Conservation (phyloP, 2,888 invertebrate genomes). For the Leucophora obtusa region DNA sequence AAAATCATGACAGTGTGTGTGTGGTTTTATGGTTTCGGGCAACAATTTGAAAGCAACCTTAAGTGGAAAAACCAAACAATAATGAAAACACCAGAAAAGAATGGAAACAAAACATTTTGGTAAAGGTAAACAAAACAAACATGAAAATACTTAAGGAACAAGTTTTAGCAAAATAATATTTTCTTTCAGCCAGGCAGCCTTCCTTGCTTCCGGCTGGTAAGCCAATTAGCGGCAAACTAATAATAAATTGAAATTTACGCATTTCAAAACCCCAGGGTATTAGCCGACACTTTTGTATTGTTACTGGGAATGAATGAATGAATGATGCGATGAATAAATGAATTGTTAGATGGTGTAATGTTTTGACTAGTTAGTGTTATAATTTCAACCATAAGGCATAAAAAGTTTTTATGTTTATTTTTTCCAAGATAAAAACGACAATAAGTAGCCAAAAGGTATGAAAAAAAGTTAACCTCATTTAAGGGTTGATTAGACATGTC, state of each 20-base stretch:
- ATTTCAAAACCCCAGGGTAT: conserved; percentile 66
- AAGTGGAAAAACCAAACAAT: conserved; percentile 22
- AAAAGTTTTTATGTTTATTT: conserved; percentile 30
- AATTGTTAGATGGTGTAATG: conserved; percentile 37
- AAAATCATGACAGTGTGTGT: conserved; percentile 1
- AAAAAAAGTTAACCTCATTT: conserved; percentile 73
- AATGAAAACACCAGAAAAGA: conserved; percentile 31
- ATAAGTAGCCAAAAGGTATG: conserved; percentile 57
- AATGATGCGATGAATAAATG: conserved; percentile 26
- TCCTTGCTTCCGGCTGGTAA: conserved; percentile 73
- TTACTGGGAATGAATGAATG: conserved; percentile 15
- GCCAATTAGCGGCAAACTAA: conserved; percentile 76
- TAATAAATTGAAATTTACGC: conserved; percentile 77
- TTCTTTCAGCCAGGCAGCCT: not conserved
- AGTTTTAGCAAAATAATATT: conserved; percentile 51
- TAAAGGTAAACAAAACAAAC: conserved; percentile 53
- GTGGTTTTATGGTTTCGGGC: conserved; percentile 61
- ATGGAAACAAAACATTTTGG: conserved; percentile 53
- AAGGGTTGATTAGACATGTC: conserved; percentile 76
- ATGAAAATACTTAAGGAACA: conserved; percentile 62
- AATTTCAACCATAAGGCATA: conserved; percentile 58
- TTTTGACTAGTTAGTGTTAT: conserved; percentile 49
- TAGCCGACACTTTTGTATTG: conserved; percentile 52
- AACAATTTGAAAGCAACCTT: conserved; percentile 35
- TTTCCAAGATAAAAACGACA: conserved; percentile 9